Conservation (phyloP, 2,113 vertebrate species). For the Cottus gobio region DNA sequence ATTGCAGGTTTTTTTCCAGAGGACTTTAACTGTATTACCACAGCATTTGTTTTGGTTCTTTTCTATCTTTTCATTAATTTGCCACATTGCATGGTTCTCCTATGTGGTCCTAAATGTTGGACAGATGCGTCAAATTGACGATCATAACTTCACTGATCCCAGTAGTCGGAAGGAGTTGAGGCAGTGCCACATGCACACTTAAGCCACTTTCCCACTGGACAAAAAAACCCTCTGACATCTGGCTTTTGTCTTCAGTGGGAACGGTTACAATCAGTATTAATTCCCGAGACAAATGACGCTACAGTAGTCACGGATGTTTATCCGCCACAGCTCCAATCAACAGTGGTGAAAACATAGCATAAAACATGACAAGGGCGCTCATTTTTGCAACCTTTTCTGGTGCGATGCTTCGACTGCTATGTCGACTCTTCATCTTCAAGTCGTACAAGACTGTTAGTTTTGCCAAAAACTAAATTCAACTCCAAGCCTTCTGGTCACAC, state of each 20-base stretch:
- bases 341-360: not conserved
- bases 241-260: not conserved
- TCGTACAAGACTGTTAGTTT: not conserved
- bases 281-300: not conserved
- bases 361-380: not conserved
- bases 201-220: not conserved
- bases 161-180: slow-evolving; percentile 14
- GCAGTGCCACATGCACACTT: slow-evolving; percentile 4
- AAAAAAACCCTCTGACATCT: not conserved
- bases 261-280: not conserved
- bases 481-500: not conserved
- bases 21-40: not conserved
- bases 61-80: not conserved
- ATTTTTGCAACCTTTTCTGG: not conserved
- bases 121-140: slow-evolving; percentile 11
- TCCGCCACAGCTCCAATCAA: not conserved
- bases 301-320: not conserved
- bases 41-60: not conserved
- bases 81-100: not conserved
- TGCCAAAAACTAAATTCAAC: not conserved
- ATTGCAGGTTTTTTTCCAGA: no score
- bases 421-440: not conserved
- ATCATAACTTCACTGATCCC: slow-evolving; percentile 3
- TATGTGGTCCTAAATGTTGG: slow-evolving; percentile 9
- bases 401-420: not conserved